These are phyloP conservation scores for Drosophila macrothrix DNA, from an alignment of 2,888 invertebrate genomes.

Conservation along the genomic window DNA sequence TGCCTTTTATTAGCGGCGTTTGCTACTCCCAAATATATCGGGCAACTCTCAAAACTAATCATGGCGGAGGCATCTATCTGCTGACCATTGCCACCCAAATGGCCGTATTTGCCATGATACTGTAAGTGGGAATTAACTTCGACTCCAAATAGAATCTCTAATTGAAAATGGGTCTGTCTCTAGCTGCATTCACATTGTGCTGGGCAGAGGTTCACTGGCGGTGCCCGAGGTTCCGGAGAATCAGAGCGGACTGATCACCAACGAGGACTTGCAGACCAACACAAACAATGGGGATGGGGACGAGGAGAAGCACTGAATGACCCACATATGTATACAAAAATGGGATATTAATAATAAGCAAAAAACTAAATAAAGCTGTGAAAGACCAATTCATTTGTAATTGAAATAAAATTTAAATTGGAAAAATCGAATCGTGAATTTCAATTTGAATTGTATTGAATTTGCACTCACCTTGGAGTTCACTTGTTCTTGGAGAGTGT, in stretches of 20 bases:
- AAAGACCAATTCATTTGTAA: not conserved
- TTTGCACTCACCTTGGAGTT: slow-evolving; percentile 10
- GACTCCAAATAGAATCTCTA: not conserved
- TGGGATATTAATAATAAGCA: slow-evolving; percentile 4
- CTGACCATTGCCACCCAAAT: slow-evolving; percentile 90
- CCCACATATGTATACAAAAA: not conserved
- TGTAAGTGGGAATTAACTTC: slow-evolving; percentile 87
- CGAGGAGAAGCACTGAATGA: not conserved
- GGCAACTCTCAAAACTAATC: slow-evolving; percentile 87
- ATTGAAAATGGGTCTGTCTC: too few species aligned
- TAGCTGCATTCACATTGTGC: slow-evolving; percentile 83
- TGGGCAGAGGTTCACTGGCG: slow-evolving; percentile 78
- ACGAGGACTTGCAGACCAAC: slow-evolving; percentile 2
- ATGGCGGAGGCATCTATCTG: slow-evolving; percentile 88
- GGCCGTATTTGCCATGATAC: slow-evolving; percentile 87
- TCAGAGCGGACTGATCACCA: slow-evolving; percentile 69
- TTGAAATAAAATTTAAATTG: not conserved
- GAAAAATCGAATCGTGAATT: not conserved
- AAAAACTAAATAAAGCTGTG: not conserved
- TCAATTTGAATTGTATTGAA: not conserved
- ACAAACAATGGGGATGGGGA: not conserved
- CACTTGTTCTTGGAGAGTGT: slow-evolving; percentile 97
- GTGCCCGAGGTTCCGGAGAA: slow-evolving; percentile 77
- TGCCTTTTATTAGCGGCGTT: slow-evolving; percentile 90
- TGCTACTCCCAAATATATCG: slow-evolving; percentile 90